phyloP scores from a whole-genome alignment of 2,888 invertebrate species.

The Stomorhina lunata region DNA sequence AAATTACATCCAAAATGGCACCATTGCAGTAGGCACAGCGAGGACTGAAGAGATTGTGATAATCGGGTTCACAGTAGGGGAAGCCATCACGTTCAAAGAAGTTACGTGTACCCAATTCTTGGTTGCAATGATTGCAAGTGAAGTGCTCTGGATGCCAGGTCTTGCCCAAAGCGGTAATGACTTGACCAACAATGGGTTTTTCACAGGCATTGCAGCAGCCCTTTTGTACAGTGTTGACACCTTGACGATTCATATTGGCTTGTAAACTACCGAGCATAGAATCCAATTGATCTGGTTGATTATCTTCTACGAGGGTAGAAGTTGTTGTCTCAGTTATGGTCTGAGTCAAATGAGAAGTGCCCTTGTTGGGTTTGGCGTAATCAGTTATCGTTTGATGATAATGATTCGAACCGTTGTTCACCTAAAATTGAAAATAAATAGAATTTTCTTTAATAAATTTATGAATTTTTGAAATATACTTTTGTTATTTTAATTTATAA shows the following conservation, averaged over 20 bases:
- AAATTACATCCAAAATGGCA: conserved; percentile 95
- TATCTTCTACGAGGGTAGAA: conserved; percentile 75
- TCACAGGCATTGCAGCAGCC: conserved; percentile 99
- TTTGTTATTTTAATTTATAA: background rate
- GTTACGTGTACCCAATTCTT: conserved; percentile 97
- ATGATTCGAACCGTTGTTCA: conserved; percentile 82
- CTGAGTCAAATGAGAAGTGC: conserved; percentile 80
- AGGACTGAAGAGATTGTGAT: conserved; percentile 98
- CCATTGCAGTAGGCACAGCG: conserved; percentile 99
- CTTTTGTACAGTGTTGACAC: conserved; percentile 98
- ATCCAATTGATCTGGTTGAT: conserved; percentile 81
- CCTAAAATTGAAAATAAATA: conserved; percentile 78
- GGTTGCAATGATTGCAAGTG: conserved; percentile 97
- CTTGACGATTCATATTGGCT: conserved; percentile 99
- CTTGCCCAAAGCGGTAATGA: conserved; percentile 94
- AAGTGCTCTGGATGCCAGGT: conserved; percentile 99
- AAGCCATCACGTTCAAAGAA: conserved; percentile 98
- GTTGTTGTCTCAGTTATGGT: conserved; percentile 78
- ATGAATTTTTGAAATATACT: conserved; percentile 6
- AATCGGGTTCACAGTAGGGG: conserved; percentile 99
- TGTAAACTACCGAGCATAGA: conserved; percentile 84
- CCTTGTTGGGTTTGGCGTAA: conserved; percentile 86
- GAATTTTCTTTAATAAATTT: background rate
- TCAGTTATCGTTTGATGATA: conserved; percentile 85
- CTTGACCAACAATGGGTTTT: conserved; percentile 99